These are phyloP conservation scores for Drosophila kanekoi DNA, from an alignment of 2,888 invertebrate genomes.

Conservation along the genomic window DNA sequence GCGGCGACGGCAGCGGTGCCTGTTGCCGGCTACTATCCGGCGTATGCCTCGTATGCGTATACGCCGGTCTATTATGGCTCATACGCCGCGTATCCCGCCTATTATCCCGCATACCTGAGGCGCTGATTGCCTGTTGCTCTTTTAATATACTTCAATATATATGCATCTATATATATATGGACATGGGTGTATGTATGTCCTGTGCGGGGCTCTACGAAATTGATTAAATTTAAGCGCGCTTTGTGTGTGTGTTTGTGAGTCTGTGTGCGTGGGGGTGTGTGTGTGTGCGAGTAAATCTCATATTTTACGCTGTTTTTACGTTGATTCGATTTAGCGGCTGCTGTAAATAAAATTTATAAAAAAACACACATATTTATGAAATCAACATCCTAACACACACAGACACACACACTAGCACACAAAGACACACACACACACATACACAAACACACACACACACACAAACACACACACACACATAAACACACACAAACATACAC, in stretches of 20 bases:
- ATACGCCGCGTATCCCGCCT: slow-evolving; percentile 73
- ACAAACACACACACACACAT: slow-evolving; percentile 16
- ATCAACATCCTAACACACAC: slow-evolving; percentile 58
- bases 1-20: slow-evolving; percentile 28
- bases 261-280: neutral
- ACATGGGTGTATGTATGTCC: slow-evolving; percentile 12
- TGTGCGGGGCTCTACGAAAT: too few species aligned
- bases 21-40: slow-evolving; percentile 68
- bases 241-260: slow-evolving; percentile 25
- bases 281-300: slow-evolving; percentile 39
- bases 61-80: slow-evolving; percentile 68
- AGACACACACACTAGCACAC: slow-evolving; percentile 19
- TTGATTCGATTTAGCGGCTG: slow-evolving; percentile 58
- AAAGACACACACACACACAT: slow-evolving; percentile 16
- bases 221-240: slow-evolving; percentile 46
- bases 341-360: slow-evolving; percentile 48
- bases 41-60: slow-evolving; percentile 71
- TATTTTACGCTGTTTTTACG: slow-evolving; percentile 39
- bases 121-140: slow-evolving; percentile 46
- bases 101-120: slow-evolving; percentile 60
- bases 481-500: slow-evolving; percentile 17
- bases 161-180: neutral
- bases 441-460: slow-evolving; percentile 16
- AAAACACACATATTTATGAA: slow-evolving; percentile 52
- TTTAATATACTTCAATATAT: slow-evolving; percentile 1